Evolutionary conservation across 37 sponge, comb jelly and placozoan species (phyloP).

Genomic region (Bolinopsis microptera): DNA sequence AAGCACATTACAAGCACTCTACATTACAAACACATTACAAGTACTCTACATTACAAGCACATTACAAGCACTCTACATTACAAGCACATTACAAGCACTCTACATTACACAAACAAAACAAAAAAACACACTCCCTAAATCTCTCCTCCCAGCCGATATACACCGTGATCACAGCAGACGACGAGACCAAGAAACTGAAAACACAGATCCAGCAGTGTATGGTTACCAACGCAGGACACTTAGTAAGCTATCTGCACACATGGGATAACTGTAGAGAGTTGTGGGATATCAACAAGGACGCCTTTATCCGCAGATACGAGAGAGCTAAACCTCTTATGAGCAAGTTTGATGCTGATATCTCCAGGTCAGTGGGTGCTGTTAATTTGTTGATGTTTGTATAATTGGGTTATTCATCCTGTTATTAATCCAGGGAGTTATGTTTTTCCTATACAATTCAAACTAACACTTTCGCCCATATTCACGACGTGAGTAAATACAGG

Average conservation of each 20-base stretch:
- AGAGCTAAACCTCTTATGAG: slow-evolving; percentile 80
- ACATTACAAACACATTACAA: no score
- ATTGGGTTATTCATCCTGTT: not conserved
- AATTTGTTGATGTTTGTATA: not conserved
- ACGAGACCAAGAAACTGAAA: slow-evolving; percentile 87
- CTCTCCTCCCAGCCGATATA: slow-evolving; percentile 75
- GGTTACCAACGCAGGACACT: slow-evolving; percentile 69
- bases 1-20: no score
- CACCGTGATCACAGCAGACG: slow-evolving; percentile 82
- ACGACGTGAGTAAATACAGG: no score
- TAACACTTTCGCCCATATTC: no score
- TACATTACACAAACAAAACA: no score
- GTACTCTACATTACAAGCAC: no score
- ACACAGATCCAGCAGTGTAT: slow-evolving; percentile 75
- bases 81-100: no score
- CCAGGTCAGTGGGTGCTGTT: slow-evolving; percentile 64
- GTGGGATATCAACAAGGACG: slow-evolving; percentile 82
- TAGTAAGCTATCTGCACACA: slow-evolving; percentile 66
- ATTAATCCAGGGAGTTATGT: no score
- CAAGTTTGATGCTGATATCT: slow-evolving; percentile 84
- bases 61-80: no score
- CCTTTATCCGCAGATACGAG: slow-evolving; percentile 91
- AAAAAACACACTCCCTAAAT: no score
- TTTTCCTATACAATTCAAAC: no score
- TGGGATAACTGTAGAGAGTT: slow-evolving; percentile 71